Evolutionary conservation across 2,888 invertebrate genomes (phyloP).

Genomic region (Muscina levida): DNA sequence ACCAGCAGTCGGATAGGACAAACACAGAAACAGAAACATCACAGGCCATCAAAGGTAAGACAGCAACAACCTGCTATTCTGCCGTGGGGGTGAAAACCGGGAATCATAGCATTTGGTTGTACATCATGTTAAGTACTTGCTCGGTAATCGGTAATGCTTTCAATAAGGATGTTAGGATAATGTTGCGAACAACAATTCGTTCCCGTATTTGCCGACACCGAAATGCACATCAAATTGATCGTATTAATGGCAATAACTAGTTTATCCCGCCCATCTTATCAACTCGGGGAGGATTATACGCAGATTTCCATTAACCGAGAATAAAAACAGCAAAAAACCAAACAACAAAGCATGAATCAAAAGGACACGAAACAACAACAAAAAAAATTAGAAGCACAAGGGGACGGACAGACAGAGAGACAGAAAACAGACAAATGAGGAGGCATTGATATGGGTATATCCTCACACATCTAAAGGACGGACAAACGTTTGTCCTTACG

Average conservation of each 20-base stretch:
- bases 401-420: conserved; percentile 24
- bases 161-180: conserved; percentile 75
- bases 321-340: conserved; percentile 48
- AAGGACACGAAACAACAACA: conserved; percentile 34
- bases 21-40: conserved; percentile 49
- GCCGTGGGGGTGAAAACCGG: not conserved
- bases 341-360: conserved; percentile 65
- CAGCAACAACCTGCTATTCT: conserved; percentile 17
- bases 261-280: conserved; percentile 80
- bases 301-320: conserved; percentile 77
- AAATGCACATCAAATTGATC: conserved; percentile 80
- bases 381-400: conserved; percentile 33
- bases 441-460: conserved; percentile 67
- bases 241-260: conserved; percentile 80
- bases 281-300: conserved; percentile 78
- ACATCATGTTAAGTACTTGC: conserved; percentile 62
- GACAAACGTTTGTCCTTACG: no score
- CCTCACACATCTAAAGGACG: conserved; percentile 41
- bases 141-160: conserved; percentile 68
- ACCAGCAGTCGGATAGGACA: conserved; percentile 6
- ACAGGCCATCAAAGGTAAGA: conserved; percentile 60
- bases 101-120: conserved; percentile 43
- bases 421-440: conserved; percentile 59
- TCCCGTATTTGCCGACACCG: conserved; percentile 74
- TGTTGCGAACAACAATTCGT: not conserved